Conservation (phyloP, 2,113 vertebrate genomes). For the Zosterops lateralis region DNA sequence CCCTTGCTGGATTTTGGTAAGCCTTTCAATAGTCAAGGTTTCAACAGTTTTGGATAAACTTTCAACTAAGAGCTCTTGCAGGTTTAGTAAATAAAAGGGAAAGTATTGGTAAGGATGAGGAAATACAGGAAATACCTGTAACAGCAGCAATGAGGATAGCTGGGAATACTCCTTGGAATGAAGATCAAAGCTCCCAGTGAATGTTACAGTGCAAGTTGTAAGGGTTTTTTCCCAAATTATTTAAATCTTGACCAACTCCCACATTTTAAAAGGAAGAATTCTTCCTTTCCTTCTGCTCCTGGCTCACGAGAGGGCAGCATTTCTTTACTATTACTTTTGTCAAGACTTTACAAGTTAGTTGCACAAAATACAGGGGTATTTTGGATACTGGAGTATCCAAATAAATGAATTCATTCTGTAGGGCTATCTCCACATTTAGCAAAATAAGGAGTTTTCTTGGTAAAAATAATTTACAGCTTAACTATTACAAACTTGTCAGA, state of each 20-base stretch:
- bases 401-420: not conserved
- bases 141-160: not conserved
- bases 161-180: not conserved
- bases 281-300: not conserved
- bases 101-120: not conserved
- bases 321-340: not conserved
- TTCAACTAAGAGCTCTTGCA: not conserved
- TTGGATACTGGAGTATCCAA: not conserved
- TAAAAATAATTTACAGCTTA: not conserved
- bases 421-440: not conserved
- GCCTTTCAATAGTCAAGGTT: not conserved
- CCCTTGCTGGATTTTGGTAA: not conserved
- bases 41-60: not conserved
- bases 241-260: not conserved
- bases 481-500: not conserved
- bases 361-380: not conserved
- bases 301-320: conserved; percentile 23
- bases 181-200: not conserved
- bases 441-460: not conserved
- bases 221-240: not conserved
- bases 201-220: not conserved
- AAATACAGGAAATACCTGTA: not conserved
- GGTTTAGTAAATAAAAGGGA: not conserved
- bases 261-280: not conserved
- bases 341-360: not conserved